These are phyloP conservation scores for Eubasilissa regina DNA, from an alignment of 1,140 invertebrate species.

Conservation along the genomic window DNA sequence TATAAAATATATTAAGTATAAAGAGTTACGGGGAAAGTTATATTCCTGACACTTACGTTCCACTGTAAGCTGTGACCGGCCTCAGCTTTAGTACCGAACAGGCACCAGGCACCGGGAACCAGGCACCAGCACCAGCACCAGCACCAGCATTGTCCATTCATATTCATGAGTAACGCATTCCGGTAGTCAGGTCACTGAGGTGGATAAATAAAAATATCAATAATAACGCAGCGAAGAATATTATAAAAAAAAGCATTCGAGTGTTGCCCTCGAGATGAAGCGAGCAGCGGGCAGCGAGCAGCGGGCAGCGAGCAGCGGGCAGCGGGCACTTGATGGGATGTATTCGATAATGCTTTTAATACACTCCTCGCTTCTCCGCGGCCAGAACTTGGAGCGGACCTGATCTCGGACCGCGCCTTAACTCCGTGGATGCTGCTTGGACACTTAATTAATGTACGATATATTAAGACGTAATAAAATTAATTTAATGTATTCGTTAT, in stretches of 20 bases:
- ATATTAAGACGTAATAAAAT: too few species aligned
- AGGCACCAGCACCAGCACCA: neutral
- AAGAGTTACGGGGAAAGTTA: too few species aligned
- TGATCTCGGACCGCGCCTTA: neutral
- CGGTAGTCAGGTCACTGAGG: slow-evolving; percentile 30
- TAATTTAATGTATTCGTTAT: too few species aligned
- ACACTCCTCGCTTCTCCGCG: slow-evolving; percentile 2
- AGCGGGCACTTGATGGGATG: neutral
- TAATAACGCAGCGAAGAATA: slow-evolving; percentile 14
- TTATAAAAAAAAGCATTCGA: neutral
- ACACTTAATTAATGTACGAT: too few species aligned
- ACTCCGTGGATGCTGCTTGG: neutral
- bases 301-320: neutral
- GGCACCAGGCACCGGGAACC: neutral
- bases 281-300: neutral
- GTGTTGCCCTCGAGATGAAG: slow-evolving; percentile 10
- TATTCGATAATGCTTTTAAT: slow-evolving; percentile 43
- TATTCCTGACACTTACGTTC: too few species aligned
- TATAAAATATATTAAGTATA: too few species aligned
- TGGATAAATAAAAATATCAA: slow-evolving; percentile 46
- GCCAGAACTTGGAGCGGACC: neutral
- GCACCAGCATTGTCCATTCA: slow-evolving; percentile 8
- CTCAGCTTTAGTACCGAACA: neutral
- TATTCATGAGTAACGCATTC: slow-evolving; percentile 32
- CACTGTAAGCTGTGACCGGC: too few species aligned